These are phyloP conservation scores for Dynastes grantii DNA, from an alignment of 2,888 invertebrate genomes.

Conservation along the genomic window DNA sequence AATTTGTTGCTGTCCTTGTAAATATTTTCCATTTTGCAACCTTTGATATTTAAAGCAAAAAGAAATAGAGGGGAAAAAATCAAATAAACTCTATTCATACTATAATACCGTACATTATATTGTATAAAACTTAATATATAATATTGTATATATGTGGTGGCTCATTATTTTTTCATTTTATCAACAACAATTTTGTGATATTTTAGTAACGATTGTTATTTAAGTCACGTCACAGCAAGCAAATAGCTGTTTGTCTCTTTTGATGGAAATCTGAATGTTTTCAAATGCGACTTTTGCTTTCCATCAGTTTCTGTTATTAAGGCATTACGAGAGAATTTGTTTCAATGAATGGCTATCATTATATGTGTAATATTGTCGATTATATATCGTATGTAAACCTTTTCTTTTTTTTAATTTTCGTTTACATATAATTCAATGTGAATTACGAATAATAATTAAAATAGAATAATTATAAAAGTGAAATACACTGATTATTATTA, in stretches of 20 bases:
- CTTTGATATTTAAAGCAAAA: constrained; percentile 22
- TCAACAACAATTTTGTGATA: constrained; percentile 75
- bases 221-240: constrained; percentile 73
- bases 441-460: constrained; percentile 16
- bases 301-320: constrained; percentile 59
- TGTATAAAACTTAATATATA: constrained; percentile 14
- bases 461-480: neutral
- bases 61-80: constrained; percentile 34
- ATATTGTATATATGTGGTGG: constrained; percentile 66
- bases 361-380: neutral
- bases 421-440: neutral
- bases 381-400: constrained; percentile 2
- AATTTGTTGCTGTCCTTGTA: neutral
- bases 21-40: constrained; percentile 36
- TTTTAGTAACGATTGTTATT: constrained; percentile 75
- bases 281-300: constrained; percentile 53
- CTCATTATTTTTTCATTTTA: constrained; percentile 73
- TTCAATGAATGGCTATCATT: constrained; percentile 31
- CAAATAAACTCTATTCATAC: constrained; percentile 53
- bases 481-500: constrained; percentile 22
- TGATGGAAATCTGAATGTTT: constrained; percentile 61
- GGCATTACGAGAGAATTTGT: constrained; percentile 54
- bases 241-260: constrained; percentile 64
- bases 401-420: neutral
- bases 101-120: constrained; percentile 56